Evolutionary conservation across 1,140 invertebrate genomes (phyloP), one percentile per base, ranked within the genome.

Genomic region (Battus philenor): DNA sequence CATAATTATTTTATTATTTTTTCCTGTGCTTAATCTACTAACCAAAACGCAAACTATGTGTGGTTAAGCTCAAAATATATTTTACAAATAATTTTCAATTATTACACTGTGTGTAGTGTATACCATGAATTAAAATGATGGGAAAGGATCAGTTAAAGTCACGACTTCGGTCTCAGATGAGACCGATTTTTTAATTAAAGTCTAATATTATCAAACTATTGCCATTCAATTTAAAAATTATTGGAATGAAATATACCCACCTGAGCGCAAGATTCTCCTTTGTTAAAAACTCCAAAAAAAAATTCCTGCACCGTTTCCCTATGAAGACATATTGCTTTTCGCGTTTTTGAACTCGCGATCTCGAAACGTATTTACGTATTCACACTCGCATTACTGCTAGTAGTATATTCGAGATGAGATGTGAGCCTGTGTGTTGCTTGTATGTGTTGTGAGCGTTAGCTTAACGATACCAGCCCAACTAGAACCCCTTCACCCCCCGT

Each of bases 261-360:
- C 47, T 59, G 73, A 76, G 77, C 70, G 56, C 60, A 63, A 55
- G 58, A 53, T 61, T 55, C 63, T 62, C 70, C 58, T 73, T 78
- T 82, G 68, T 77, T 72, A 63, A 59, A 72, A 60, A 63, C 59
- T 61, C 53, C 58, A 63, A 66, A 76, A 65, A 77, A 82, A 71
- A 79, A 77, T 79, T 73, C 69, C 69, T 70, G 73, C 71, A 70
- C 68, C 63, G 47, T 41, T 41, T 41, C 38, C 18, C 73, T 78
- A 84, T 75, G 74, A 84, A 84, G 80, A 81, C 80, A 82, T 80
- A 84, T 84, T 81, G 72, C 77, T 74, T 80, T 84, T 77, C 76
- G 73, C 74, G 77, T 81, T 81, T 83, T 81, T 81, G 75, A 81
- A 77, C 68, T 80, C 71, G 72, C 80, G 72, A 76, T 77, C 68